Base-by-base conservation (phyloP, 2,888 invertebrate genomes). In the Bembecia ichneumoniformis region DNA sequence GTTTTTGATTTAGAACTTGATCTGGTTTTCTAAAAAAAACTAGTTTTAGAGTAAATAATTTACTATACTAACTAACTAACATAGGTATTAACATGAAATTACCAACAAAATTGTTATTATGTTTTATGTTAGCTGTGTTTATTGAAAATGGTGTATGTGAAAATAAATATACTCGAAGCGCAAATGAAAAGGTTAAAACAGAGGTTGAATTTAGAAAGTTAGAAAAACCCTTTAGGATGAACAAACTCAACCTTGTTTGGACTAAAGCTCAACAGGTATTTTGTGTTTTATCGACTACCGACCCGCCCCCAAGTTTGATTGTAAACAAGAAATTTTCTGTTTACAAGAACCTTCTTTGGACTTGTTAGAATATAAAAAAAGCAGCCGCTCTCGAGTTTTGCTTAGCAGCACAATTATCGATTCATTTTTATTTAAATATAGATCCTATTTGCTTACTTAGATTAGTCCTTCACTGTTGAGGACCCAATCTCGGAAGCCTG, bases 191-290 rank as follows among this genome's bases (percentile, higher is more conserved):
- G 57, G 73, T 75, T 51, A 71, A 69, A 49, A 64, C 62, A 51
- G 74, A 76, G 51, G 82, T 89, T 0, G 88, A 91, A 52, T 90
- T 95, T 56, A 90, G 93, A 64, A 92, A 90, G 52, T 75, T 96
- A 46, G 92, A 95, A 58, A 92, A 93, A 64, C 97, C 96, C 3
- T 97, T 94, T 80, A 89, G 96, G 58, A 96, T 97, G 93, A 92
- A 94, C 34, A 97, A 97, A 82, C 78, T 97, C 35, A 97, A 97
- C 82, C 78, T 95, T 51, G 82, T 97, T 17, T 97, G 97, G 97
- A 82, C 91, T 3, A 97, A 97, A 87, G 97, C 97, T 10, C 92
- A 94, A 78, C 92, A 93, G 77, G 96, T 96, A 89, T 84, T 52
- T 40, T 43, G 35, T 35, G 13, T 34, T 16, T 36, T 47, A 28